Base-by-base conservation (phyloP, 2,113 vertebrate species). In the Cochlearius cochlearius region DNA sequence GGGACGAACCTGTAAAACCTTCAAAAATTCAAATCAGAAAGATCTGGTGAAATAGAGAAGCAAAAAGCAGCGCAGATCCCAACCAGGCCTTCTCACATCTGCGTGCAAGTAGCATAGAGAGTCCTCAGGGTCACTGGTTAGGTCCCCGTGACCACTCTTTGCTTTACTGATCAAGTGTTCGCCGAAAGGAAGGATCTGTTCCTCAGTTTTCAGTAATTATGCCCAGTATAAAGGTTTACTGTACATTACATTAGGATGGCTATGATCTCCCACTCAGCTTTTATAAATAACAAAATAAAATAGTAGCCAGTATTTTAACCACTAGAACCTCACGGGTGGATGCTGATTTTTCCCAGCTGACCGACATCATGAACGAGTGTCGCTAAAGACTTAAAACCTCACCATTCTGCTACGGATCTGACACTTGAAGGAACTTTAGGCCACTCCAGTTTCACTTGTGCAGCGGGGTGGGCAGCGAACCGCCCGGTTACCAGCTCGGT, bases 401-500 rank as follows among this genome's bases (percentile, higher is more conserved):
- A 99, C 99, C 81, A n/a, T 71, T 97, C 82, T 60, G 87, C 91
- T 12, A 94, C 30, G 60, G 23, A 86, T 80, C 52, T 97, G 27
- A 98, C 1, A 11, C 41, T 38, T 43, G 93, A 82, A 50, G 98
- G 97, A 34, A 98, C 62, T 79, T 76, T 94, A 19, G 96, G 87
- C 98, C 98, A 99, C 12, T 94, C 29, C 41, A 98, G 5, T 90
- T 97, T 98, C 73, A 98, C 5, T 55, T 98, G 98, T 30, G 91
- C 89, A 84, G 98, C 98, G 71, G 98, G 98, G 39, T 93, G 96
- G 56, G 43, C 66, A 79, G 96, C 97, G 68, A 98, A 94, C 32
- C 92, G 82, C 78, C 99, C 98, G 16, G 97, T 98, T 85, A 98
- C 98, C n/a, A 97, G 76, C 81, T 97, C 97, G 36, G 97, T 43